Percentiles rank a stretch among this genome's conserved stretches.
Evolutionary conservation across 2,797 vertebrate genomes (phyloP).

Genomic region (Molossus alvarezi): DNA sequence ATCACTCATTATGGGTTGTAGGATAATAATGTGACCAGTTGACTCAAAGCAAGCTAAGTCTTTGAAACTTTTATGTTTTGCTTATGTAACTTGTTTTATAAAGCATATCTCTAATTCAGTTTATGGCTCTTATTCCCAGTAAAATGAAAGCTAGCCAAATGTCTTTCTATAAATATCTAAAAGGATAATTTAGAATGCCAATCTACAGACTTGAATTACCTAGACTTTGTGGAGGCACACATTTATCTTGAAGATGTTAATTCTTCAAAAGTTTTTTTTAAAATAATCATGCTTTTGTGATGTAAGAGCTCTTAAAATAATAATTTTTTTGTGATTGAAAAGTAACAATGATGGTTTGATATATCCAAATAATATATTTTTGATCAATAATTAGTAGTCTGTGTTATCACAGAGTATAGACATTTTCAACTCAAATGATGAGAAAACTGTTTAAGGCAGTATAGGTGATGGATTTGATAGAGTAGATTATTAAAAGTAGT

Average conservation of each 20-base stretch:
- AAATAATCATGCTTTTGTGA: background rate
- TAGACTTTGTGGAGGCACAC: slow-evolving; percentile 66
- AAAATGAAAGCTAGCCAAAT: slow-evolving; percentile 82
- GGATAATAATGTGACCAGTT: background rate
- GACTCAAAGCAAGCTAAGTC: slow-evolving; percentile 12
- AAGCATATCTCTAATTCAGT: slow-evolving; percentile 42
- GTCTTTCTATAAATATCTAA: slow-evolving; percentile 83
- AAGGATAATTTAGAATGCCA: slow-evolving; percentile 76
- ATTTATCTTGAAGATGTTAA: slow-evolving; percentile 63
- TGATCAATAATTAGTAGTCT: background rate
- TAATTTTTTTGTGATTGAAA: slow-evolving; percentile 48
- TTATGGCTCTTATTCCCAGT: slow-evolving; percentile 72
- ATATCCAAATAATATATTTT: slow-evolving; percentile 14
- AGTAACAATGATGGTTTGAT: background rate
- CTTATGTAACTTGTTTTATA: slow-evolving; percentile 68
- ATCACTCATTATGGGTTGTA: background rate
- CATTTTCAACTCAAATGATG: slow-evolving; percentile 26
- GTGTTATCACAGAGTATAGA: background rate
- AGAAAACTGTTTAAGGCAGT: slow-evolving; percentile 44
- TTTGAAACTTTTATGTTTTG: slow-evolving; percentile 59
- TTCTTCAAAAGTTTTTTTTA: background rate
- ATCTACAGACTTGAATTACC: slow-evolving; percentile 69
- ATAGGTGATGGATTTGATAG: background rate
- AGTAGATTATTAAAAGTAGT: slow-evolving; percentile 11
- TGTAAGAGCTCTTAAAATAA: slow-evolving; percentile 44